Evolutionary conservation across 2,797 vertebrate genomes (phyloP).

Genomic region (Aphelocoma californica): DNA sequence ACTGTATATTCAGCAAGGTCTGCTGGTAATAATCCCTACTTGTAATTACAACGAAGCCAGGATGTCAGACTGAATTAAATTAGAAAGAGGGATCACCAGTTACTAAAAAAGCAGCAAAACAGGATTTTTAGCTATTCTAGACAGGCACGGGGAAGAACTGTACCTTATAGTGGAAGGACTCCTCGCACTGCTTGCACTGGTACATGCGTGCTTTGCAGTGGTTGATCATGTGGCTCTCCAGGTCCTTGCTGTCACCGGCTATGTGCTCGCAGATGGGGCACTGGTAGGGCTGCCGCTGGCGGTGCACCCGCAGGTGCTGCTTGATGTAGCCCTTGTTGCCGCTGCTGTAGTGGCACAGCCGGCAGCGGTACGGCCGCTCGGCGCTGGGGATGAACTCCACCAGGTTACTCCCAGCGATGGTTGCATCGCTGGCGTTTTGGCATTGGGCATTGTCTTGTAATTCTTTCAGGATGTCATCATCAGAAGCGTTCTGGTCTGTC

Average conservation of each 20-base stretch:
- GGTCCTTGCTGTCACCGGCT: constrained; percentile 86
- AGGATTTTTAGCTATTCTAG: not conserved
- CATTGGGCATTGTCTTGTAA: constrained; percentile 92
- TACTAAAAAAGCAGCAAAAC: not conserved
- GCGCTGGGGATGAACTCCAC: constrained; percentile 88
- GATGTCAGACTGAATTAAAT: not conserved
- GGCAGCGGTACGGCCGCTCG: constrained; percentile 90
- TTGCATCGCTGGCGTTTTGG: constrained; percentile 69
- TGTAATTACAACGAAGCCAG: not conserved
- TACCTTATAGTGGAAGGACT: constrained; percentile 95
- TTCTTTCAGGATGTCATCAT: constrained; percentile 95
- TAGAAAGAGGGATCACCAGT: not conserved
- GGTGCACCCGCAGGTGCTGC: constrained; percentile 93
- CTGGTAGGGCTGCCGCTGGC: constrained; percentile 92
- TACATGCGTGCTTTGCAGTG: constrained; percentile 93
- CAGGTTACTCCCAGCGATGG: constrained; percentile 71
- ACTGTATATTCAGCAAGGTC: not conserved
- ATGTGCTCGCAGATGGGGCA: constrained; percentile 97
- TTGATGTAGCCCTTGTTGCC: constrained; percentile 97
- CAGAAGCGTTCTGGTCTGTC: constrained; percentile 93
- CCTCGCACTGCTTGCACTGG: constrained; percentile 89
- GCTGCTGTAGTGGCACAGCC: constrained; percentile 92
- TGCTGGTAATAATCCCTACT: not conserved
- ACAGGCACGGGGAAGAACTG: not conserved
- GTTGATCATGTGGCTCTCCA: constrained; percentile 95